A percentile compares a stretch with the other conserved stretches of the same genome.
Conservation (phyloP, 2,797 vertebrate genomes). For the Pseudocheirus occidentalis region DNA sequence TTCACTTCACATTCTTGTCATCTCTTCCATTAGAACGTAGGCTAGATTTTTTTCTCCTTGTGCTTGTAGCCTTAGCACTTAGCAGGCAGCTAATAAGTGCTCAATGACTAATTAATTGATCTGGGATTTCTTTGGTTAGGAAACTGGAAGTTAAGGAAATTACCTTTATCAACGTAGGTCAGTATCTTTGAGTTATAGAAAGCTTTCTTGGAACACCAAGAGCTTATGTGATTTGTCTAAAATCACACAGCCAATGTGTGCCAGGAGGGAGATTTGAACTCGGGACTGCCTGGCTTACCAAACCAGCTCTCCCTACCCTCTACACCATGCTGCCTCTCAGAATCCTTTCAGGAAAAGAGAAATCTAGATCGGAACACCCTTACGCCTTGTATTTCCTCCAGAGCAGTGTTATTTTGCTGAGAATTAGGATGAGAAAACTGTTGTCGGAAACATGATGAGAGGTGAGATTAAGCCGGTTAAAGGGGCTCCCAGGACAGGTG, state of each 20-base stretch:
- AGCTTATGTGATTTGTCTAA: not conserved
- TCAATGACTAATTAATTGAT: not conserved
- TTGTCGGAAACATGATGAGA: not conserved
- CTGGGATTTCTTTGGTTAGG: not conserved
- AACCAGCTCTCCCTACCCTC: not conserved
- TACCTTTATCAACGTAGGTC: not conserved
- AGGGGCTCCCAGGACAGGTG: not conserved
- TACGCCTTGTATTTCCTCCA: not conserved
- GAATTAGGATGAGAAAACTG: not conserved
- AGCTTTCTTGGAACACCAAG: not conserved
- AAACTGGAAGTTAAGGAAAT: not conserved
- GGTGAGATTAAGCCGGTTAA: not conserved
- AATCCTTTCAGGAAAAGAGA: not conserved
- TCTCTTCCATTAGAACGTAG: not conserved
- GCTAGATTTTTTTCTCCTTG: not conserved
- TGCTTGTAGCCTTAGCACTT: not conserved
- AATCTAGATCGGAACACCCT: not conserved
- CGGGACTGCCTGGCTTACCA: not conserved
- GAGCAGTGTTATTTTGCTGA: not conserved
- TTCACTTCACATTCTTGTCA: not conserved
- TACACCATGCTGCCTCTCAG: not conserved
- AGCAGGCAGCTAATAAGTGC: not conserved
- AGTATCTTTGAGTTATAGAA: not conserved
- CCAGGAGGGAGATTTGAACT: not conserved
- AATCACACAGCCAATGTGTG: not conserved